phyloP scores from a whole-genome alignment of 2,113 vertebrate genomes.

The Chrysochloris asiatica region DNA sequence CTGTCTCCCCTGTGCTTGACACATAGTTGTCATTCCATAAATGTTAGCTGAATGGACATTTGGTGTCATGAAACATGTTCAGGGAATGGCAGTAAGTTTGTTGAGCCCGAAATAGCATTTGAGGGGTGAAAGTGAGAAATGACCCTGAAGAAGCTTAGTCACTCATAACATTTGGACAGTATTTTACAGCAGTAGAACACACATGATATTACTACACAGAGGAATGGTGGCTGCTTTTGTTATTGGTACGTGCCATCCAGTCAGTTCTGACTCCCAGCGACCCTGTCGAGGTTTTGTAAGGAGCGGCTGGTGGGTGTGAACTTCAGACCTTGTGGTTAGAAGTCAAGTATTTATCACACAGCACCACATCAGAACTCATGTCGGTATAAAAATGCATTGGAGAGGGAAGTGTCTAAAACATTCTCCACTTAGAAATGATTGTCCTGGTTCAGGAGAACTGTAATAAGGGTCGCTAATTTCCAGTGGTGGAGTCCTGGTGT shows the following conservation, averaged over 20 bases:
- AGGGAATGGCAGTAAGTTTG: background rate
- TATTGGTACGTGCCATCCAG: too few species aligned
- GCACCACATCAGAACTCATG: too few species aligned
- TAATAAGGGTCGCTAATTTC: too few species aligned
- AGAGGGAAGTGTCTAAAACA: background rate
- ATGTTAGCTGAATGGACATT: background rate
- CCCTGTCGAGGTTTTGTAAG: too few species aligned
- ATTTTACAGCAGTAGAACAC: background rate
- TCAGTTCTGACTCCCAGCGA: too few species aligned
- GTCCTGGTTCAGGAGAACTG: background rate
- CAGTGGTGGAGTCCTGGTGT: too few species aligned
- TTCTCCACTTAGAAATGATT: background rate
- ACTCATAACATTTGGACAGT: background rate
- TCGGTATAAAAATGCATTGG: background rate
- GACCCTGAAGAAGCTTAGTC: background rate
- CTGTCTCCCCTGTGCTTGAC: background rate
- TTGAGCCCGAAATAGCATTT: background rate
- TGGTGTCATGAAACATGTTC: background rate
- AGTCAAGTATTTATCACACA: too few species aligned
- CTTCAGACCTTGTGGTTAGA: too few species aligned
- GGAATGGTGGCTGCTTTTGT: too few species aligned
- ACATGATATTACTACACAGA: background rate
- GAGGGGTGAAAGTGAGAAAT: background rate
- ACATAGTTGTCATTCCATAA: background rate
- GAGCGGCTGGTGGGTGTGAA: too few species aligned